phyloP scores from a whole-genome alignment of 2,113 vertebrate genomes.

The Nyctibius bracteatus region DNA sequence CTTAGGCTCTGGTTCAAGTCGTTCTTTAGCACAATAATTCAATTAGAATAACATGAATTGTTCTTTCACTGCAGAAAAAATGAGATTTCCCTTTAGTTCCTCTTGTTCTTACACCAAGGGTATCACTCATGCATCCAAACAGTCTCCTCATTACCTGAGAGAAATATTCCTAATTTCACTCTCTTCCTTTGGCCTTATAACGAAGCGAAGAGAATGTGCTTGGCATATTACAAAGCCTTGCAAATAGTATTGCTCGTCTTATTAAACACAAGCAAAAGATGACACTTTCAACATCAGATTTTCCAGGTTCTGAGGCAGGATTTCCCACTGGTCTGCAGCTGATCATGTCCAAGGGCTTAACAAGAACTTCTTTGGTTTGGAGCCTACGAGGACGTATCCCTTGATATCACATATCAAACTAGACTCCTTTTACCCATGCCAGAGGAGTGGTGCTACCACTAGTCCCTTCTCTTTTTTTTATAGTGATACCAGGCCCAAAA shows the following conservation, averaged over 20 bases:
- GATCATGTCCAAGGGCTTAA: conserved; percentile 45
- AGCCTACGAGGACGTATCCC: conserved; percentile 11
- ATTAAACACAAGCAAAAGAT: neutral
- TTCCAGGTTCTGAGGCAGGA: neutral
- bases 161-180: neutral
- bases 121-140: neutral
- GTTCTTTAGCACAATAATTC: neutral
- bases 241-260: neutral
- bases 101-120: neutral
- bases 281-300: neutral
- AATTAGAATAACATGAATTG: neutral
- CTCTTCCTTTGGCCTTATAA: neutral
- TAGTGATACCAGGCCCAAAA: conserved; percentile 41
- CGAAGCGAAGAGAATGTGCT: neutral
- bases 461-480: neutral
- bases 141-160: neutral
- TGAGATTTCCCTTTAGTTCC: neutral
- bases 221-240: neutral
- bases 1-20: neutral
- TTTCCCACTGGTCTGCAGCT: conserved; percentile 24
- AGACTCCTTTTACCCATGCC: neutral
- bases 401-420: conserved; percentile 26
- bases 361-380: conserved; percentile 15
- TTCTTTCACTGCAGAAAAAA: neutral
- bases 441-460: neutral